Conservation (phyloP, 2,888 invertebrate genomes). For the Ormyrus rosae region DNA sequence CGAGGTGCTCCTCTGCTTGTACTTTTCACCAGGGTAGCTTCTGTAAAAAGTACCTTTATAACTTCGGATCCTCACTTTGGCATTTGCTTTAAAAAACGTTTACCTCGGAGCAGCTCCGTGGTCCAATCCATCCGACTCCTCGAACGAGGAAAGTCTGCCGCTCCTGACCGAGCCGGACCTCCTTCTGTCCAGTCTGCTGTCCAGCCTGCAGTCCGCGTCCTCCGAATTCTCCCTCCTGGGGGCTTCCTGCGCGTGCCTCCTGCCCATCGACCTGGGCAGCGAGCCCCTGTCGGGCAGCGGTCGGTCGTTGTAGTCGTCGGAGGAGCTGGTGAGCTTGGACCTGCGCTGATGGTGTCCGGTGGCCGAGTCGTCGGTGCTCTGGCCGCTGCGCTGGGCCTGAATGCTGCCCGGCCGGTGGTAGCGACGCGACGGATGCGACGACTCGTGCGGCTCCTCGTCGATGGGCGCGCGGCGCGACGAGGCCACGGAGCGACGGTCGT, state of each 20-base stretch:
- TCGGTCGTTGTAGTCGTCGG: slow-evolving; percentile 66
- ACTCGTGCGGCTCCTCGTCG: slow-evolving; percentile 54
- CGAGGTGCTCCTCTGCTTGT: slow-evolving; percentile 30
- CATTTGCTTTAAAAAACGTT: not conserved
- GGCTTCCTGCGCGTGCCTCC: not conserved
- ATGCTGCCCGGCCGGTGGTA: slow-evolving; percentile 49
- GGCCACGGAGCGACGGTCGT: slow-evolving; percentile 47
- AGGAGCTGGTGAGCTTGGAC: slow-evolving; percentile 68
- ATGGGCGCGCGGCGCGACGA: slow-evolving; percentile 52
- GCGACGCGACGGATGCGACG: slow-evolving; percentile 16
- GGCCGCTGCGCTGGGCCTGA: slow-evolving; percentile 58
- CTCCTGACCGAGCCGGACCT: slow-evolving; percentile 29
- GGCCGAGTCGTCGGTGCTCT: slow-evolving; percentile 68
- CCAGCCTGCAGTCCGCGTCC: slow-evolving; percentile 17
- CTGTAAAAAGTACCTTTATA: not conserved
- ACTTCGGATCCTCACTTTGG: too few species aligned
- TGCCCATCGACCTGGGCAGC: slow-evolving; percentile 32
- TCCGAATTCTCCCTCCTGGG: slow-evolving; percentile 5
- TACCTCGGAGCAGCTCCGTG: slow-evolving; percentile 18
- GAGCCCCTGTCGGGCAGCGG: slow-evolving; percentile 26
- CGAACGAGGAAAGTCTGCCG: slow-evolving; percentile 49
- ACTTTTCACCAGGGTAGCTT: slow-evolving; percentile 18
- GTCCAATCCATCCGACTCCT: slow-evolving; percentile 47
- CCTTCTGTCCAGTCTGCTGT: slow-evolving; percentile 7
- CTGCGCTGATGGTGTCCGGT: slow-evolving; percentile 59